Base-by-base conservation (phyloP, 2,113 vertebrate species). In the Daubentonia madagascariensis region DNA sequence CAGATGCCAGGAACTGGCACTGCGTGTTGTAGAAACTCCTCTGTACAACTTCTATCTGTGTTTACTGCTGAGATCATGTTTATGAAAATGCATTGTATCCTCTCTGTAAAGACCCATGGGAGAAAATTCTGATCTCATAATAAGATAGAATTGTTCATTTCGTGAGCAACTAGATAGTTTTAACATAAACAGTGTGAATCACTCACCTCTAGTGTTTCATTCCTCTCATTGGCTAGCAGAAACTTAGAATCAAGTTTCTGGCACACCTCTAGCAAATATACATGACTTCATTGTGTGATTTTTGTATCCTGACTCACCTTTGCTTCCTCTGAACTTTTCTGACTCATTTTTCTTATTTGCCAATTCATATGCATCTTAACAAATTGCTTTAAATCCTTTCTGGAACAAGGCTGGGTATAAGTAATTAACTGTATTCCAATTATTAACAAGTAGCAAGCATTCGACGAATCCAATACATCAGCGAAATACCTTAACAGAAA, bases 281-380 rank as follows among this genome's bases (percentile, higher is more conserved):
- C 35, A 54, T 95, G 91, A 89, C 67, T 37, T 92, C 93, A 83
- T 43, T 6, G 67, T 88, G 37, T 61, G 32, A 85, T 48, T 79
- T 76, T 72, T 83, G 79, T 67, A 37, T 65, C 8, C 84, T 92
- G 78, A 93, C 35, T 89, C 91, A 97, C 63, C 88, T 72, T 45
- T 48, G 5, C n/a, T 54, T 89, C 54, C 63, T 28, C 52, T 59
- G 22, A n/a, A 25, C 14, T 89, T 92, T 45, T 40, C 43, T 75
- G 76, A 91, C 17, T 94, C 72, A 25, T 93, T 76, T 91, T 45
- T 54, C 43, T 23, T 76, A 43, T 88, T 88, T 85, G 65, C 4
- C 48, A 12, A 81, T 95, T 75, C 43, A 48, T n/a, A 43, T 13
- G 10, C 35, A 86, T 52, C 61, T 50, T 75, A 48, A 68, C 63